A percentile compares a stretch with the other conserved stretches of the same genome.
These are phyloP conservation scores for Pachyuromys duprasi DNA, from an alignment of 2,797 vertebrate genomes.

Conservation along the genomic window DNA sequence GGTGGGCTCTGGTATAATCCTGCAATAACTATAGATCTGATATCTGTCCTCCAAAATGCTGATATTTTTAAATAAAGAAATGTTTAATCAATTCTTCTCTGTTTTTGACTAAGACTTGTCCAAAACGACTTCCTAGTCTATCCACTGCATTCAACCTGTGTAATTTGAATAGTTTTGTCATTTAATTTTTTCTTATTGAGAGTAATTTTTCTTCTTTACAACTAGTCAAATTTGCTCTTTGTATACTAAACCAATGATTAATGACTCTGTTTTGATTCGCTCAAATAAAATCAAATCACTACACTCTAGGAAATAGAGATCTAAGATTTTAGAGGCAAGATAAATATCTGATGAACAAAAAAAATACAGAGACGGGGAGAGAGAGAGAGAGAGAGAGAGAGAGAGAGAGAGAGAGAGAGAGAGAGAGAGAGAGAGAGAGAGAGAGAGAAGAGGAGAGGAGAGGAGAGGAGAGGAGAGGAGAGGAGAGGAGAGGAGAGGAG, in stretches of 20 bases:
- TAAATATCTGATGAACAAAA: background rate
- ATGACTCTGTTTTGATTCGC: slow-evolving; percentile 5
- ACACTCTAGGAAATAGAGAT: background rate
- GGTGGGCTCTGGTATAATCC: background rate
- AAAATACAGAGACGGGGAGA: background rate
- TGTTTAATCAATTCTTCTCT: background rate
- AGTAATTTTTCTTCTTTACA: background rate
- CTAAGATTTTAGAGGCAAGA: background rate
- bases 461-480: background rate
- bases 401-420: fast-evolving
- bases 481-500: background rate
- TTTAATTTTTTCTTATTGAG: background rate
- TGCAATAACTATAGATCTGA: background rate
- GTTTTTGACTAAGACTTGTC: slow-evolving; percentile 17
- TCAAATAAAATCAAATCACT: background rate
- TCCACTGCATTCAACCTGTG: background rate
- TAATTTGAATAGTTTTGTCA: background rate
- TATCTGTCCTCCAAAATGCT: background rate
- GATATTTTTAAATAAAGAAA: background rate
- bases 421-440: background rate
- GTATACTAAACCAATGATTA: background rate
- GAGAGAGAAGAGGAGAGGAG: background rate
- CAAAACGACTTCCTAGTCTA: background rate
- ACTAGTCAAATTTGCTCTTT: background rate
- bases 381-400: too few species aligned